Conservation (phyloP, 2,797 vertebrate species). For the Hoplostethus atlanticus region DNA sequence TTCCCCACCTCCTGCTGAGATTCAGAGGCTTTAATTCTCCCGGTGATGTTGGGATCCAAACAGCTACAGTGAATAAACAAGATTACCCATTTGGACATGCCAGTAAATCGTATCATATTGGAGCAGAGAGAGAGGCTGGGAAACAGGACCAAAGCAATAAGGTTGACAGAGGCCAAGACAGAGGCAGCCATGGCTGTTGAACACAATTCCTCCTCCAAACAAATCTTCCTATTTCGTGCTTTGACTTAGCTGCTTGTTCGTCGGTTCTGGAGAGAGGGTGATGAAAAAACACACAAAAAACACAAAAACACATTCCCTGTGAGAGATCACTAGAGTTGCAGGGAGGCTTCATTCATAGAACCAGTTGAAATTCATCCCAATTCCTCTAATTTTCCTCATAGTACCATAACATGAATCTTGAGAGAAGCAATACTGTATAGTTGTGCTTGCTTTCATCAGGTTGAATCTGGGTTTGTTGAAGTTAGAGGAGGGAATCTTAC, state of each 20-base stretch:
- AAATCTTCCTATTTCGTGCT: slow-evolving; percentile 56
- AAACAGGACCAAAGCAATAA: slow-evolving; percentile 71
- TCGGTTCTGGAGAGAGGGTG: slow-evolving; percentile 25
- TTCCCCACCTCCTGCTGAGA: slow-evolving; percentile 73
- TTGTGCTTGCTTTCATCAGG: slow-evolving; percentile 43
- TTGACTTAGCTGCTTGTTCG: slow-evolving; percentile 45
- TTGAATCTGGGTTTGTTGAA: slow-evolving; percentile 57
- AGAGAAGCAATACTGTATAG: slow-evolving; percentile 24
- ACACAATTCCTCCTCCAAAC: slow-evolving; percentile 65
- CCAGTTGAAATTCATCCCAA: slow-evolving; percentile 26
- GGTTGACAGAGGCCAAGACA: slow-evolving; percentile 69
- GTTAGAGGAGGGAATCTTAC: slow-evolving; percentile 47
- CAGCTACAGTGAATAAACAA: slow-evolving; percentile 85
- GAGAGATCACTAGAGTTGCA: slow-evolving; percentile 45
- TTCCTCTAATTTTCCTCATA: slow-evolving; percentile 23
- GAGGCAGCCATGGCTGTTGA: slow-evolving; percentile 54
- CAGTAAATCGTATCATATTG: slow-evolving; percentile 85
- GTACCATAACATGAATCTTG: slow-evolving; percentile 17
- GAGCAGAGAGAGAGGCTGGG: slow-evolving; percentile 73
- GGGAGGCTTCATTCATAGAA: slow-evolving; percentile 49
- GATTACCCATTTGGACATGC: slow-evolving; percentile 83
- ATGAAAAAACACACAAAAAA: no score
- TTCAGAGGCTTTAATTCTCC: slow-evolving; percentile 79
- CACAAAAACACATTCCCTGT: slow-evolving; percentile 53
- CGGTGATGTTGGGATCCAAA: slow-evolving; percentile 80